Conservation (phyloP, 2,113 vertebrate species). For the Odontophorus gujanensis region DNA sequence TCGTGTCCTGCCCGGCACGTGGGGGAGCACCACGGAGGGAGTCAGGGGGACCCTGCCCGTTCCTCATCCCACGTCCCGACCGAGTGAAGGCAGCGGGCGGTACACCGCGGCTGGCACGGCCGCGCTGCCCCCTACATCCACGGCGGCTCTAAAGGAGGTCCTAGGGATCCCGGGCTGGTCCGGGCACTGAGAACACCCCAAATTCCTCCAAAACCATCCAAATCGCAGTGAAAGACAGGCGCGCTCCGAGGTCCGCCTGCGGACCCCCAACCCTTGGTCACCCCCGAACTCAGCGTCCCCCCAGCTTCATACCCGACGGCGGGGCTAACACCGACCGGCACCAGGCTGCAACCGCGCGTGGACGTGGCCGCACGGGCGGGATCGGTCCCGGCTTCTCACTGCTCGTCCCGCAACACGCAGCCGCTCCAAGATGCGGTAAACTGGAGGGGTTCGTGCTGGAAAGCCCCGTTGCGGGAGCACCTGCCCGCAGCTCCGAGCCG, state of each 20-base stretch:
- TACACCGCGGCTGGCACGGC: background rate
- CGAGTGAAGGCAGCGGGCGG: background rate
- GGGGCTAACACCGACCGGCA: background rate
- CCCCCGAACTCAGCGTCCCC: background rate
- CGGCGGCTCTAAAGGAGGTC: background rate
- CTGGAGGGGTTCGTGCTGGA: background rate
- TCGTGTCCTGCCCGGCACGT: background rate
- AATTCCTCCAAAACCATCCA: background rate
- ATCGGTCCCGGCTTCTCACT: background rate
- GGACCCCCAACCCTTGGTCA: accelerated
- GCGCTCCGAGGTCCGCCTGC: too few species aligned
- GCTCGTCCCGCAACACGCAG: background rate
- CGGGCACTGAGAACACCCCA: background rate
- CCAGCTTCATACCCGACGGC: background rate
- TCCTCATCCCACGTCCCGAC: background rate
- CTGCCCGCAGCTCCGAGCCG: background rate
- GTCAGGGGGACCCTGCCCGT: accelerated
- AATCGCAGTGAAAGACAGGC: background rate
- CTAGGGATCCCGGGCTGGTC: accelerated
- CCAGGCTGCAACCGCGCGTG: background rate
- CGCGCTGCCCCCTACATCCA: background rate
- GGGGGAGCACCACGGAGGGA: background rate
- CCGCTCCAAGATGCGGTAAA: background rate
- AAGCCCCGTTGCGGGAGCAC: background rate
- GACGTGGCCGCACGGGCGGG: background rate